Conservation (phyloP, 1,140 invertebrate genomes). For the Diachasma alloeum region DNA sequence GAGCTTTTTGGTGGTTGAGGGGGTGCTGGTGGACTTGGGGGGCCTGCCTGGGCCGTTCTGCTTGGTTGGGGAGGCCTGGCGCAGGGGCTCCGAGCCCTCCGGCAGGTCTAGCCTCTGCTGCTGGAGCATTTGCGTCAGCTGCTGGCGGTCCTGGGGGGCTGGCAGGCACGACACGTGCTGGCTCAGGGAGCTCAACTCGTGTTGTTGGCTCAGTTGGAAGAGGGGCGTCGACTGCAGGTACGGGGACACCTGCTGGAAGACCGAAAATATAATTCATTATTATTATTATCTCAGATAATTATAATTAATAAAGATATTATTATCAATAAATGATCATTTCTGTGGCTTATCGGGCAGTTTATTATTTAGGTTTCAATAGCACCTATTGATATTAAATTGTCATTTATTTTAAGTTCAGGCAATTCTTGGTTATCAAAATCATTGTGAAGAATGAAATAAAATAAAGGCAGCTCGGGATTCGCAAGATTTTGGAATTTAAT, state of each 20-base stretch:
- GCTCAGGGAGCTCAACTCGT: neutral
- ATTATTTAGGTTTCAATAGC: too few relatives aligned
- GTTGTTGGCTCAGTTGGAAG: constrained; percentile 1
- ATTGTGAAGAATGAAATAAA: too few relatives aligned
- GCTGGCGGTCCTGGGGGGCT: constrained; percentile 19
- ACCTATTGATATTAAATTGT: too few relatives aligned
- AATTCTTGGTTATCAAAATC: too few relatives aligned
- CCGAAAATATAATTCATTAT: too few relatives aligned
- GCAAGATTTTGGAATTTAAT: too few relatives aligned
- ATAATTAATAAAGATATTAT: too few relatives aligned
- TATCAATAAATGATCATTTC: too few relatives aligned
- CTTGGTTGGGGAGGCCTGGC: constrained; percentile 31
- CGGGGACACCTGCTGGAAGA: neutral
- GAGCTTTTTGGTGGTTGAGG: constrained; percentile 44
- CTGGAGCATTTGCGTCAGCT: neutral
- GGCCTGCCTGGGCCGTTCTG: constrained; percentile 54
- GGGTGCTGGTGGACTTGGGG: constrained; percentile 35
- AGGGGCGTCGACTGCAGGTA: neutral
- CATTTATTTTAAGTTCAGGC: too few relatives aligned
- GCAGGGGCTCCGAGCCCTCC: constrained; percentile 29
- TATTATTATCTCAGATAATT: too few relatives aligned
- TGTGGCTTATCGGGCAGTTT: too few relatives aligned
- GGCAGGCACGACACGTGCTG: neutral
- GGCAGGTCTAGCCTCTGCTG: constrained; percentile 10
- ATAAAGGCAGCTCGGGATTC: too few relatives aligned